Conservation (phyloP, 2,113 vertebrate genomes). For the Physeter macrocephalus region DNA sequence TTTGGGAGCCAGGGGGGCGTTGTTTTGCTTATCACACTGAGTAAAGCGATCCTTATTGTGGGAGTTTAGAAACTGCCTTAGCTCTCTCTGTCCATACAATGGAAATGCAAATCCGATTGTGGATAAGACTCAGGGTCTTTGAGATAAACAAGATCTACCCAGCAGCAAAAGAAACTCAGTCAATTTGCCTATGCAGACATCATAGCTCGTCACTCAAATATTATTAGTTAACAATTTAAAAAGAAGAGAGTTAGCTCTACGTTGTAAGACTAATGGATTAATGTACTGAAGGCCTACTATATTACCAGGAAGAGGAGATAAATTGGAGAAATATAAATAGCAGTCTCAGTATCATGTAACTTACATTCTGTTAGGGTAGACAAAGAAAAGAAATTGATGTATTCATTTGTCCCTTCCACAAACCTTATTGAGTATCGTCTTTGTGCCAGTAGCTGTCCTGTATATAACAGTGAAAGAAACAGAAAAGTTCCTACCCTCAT, state of each 20-base stretch:
- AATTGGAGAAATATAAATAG: neutral
- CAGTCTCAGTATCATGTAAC: neutral
- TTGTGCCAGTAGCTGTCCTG: neutral
- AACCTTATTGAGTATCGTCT: neutral
- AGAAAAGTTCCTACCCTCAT: neutral
- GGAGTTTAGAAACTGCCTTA: neutral
- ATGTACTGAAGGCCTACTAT: neutral
- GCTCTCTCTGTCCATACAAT: neutral
- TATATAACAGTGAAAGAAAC: neutral
- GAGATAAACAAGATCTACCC: neutral
- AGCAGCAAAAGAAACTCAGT: neutral
- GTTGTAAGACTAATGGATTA: neutral
- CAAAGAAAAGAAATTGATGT: neutral
- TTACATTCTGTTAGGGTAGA: neutral
- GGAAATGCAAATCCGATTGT: neutral
- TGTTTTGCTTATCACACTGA: accelerated
- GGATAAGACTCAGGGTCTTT: neutral
- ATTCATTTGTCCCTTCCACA: neutral
- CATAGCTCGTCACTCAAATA: neutral
- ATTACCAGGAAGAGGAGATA: neutral
- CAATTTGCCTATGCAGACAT: too few species aligned
- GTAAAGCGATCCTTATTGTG: neutral
- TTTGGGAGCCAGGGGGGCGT: too few species aligned
- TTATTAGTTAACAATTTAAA: neutral
- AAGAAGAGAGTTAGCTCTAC: neutral